These are phyloP conservation scores for Mormyrus lacerda DNA, from an alignment of 2,113 vertebrate genomes.

Conservation along the genomic window DNA sequence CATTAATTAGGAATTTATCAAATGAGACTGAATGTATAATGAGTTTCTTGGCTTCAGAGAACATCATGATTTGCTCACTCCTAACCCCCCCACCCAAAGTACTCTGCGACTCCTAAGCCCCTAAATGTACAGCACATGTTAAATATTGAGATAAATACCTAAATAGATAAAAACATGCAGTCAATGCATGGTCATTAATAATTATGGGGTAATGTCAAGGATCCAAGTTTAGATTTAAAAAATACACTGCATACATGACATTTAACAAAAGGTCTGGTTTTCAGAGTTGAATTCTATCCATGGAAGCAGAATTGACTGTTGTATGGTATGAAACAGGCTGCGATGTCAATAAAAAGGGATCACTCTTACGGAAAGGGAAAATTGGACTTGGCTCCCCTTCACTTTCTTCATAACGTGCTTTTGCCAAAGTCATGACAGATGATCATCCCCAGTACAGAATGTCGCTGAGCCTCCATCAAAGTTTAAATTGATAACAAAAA, in stretches of 20 bases:
- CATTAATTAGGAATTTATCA: constrained; percentile 14
- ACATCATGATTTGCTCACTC: neutral
- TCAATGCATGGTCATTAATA: neutral
- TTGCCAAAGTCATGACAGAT: constrained; percentile 18
- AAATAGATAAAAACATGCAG: neutral
- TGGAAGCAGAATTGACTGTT: neutral
- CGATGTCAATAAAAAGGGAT: neutral
- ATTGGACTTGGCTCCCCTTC: neutral
- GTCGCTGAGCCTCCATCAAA: neutral
- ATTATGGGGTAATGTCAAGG: neutral
- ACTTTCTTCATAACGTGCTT: neutral
- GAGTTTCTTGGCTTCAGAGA: neutral
- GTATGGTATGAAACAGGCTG: neutral
- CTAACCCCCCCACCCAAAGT: too few species aligned
- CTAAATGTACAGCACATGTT: neutral
- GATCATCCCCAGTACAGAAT: constrained; percentile 4
- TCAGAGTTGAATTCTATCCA: neutral
- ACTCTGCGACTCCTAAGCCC: neutral
- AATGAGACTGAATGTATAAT: neutral
- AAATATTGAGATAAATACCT: neutral
- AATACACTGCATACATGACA: neutral
- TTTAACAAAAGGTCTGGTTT: neutral
- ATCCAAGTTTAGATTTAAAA: neutral
- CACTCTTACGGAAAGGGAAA: neutral
- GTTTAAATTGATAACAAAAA: constrained; percentile 11